These are phyloP conservation scores for Boulengeromyrus knoepffleri DNA, from an alignment of 2,113 vertebrate genomes.

Conservation along the genomic window DNA sequence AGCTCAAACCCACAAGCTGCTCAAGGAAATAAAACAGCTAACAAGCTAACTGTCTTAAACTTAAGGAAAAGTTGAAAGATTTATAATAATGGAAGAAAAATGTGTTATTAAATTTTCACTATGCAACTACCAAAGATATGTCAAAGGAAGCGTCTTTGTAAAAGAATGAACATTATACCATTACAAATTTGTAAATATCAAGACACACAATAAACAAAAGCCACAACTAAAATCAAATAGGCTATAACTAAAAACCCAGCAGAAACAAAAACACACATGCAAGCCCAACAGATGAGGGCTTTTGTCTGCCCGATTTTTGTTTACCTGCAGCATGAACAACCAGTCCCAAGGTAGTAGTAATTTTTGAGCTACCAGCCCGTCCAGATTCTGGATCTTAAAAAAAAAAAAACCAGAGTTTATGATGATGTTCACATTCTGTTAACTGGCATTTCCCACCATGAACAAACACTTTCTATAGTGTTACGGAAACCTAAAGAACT, in stretches of 20 bases:
- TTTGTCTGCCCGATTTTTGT: background rate
- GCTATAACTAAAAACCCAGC: background rate
- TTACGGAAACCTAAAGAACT: background rate
- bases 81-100: background rate
- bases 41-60: background rate
- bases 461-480: background rate
- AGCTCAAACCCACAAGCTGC: background rate
- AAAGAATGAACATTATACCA: background rate
- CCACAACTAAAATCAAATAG: background rate
- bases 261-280: background rate
- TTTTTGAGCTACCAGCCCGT: slow-evolving; percentile 80
- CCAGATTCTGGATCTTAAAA: slow-evolving; percentile 82
- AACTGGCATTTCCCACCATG: background rate
- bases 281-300: background rate
- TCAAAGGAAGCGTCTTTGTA: background rate
- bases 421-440: background rate
- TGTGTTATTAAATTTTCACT: background rate
- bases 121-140: background rate
- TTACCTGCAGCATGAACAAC: slow-evolving; percentile 96
- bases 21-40: background rate
- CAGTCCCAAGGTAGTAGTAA: slow-evolving; percentile 90
- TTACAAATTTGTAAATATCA: background rate
- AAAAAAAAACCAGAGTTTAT: background rate
- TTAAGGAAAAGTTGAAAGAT: background rate
- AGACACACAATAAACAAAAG: background rate